Conservation (phyloP, 2,797 vertebrate species). For the Sebastiscus tertius region DNA sequence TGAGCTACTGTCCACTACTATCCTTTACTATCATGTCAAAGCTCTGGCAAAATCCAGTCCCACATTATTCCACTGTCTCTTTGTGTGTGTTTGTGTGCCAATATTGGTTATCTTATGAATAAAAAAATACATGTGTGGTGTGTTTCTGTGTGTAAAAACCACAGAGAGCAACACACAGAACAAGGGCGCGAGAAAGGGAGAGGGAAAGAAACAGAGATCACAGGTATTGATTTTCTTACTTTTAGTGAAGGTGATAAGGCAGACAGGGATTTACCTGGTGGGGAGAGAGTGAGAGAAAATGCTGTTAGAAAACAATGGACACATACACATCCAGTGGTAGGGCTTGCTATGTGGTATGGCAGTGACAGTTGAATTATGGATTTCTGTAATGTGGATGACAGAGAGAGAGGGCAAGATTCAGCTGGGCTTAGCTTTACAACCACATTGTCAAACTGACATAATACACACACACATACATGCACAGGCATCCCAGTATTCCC, state of each 20-base stretch:
- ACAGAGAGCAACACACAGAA: slow-evolving; percentile 12
- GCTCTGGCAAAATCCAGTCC: background rate
- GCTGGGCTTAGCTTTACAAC: slow-evolving; percentile 49
- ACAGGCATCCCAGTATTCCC: slow-evolving; percentile 7
- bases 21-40: background rate
- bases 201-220: slow-evolving; percentile 49
- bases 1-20: background rate
- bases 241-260: slow-evolving; percentile 68
- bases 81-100: background rate
- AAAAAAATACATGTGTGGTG: background rate
- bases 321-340: slow-evolving; percentile 23
- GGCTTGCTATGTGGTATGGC: slow-evolving; percentile 48
- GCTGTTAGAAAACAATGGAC: slow-evolving; percentile 67
- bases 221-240: slow-evolving; percentile 77
- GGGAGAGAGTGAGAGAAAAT: slow-evolving; percentile 56
- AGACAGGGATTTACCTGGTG: slow-evolving; percentile 67
- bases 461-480: slow-evolving; percentile 4
- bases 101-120: background rate
- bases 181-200: background rate
- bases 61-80: background rate
- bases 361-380: slow-evolving; percentile 74
- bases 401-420: slow-evolving; percentile 45
- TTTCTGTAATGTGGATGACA: slow-evolving; percentile 64
- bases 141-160: slow-evolving; percentile 13
- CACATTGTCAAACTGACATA: slow-evolving; percentile 37